Evolutionary conservation across 2,888 invertebrate genomes (phyloP), one percentile per base, ranked within the genome.

Genomic region (Galeruca laticollis): DNA sequence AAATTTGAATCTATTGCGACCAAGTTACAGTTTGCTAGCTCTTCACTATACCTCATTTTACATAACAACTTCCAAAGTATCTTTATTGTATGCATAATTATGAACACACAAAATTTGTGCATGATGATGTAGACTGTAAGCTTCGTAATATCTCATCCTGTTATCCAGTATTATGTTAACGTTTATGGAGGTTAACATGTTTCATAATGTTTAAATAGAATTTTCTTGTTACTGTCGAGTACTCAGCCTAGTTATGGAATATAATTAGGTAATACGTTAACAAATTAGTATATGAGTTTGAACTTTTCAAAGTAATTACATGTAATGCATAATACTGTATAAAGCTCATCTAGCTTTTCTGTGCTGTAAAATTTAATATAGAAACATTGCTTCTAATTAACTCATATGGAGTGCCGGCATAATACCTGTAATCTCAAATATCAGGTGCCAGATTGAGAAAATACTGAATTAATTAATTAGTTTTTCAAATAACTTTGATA

Each of bases 31-130:
- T n/a, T 40, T 5, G n/a, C 40, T n/a, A 40, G 40, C 40, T 40
- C 13, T n/a, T 40, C n/a, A 13, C 13, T 40, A 40, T 13, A n/a
- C n/a, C 2, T 31, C 62, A 37, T 51, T 62, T 52, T 52, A 52
- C 62, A 62, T 52, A 57, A 65, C 54, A 69, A 72, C 60, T 65
- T 59, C 47, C 63, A 54, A 69, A 72, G 61, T 72, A 69, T 66
- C 69, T 60, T n/a, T 64, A 54, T 66, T 72, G 66, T 68, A 57
- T 72, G 69, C 69, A 62, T 72, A 62, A 72, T 72, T 72, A 72
- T 69, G 71, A 63, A 72, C 62, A 72, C 69, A 72, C 69, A 69
- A 60, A 69, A 69, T 64, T 69, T 61, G 20, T 40, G 54, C 21
- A 37, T 35, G 40, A 68, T 61, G 56, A 56, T 61, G 47, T 68